Evolutionary conservation across 92 coral and sea anemone genomes (phyloP).

Genomic region (Epizoanthus stellaris): DNA sequence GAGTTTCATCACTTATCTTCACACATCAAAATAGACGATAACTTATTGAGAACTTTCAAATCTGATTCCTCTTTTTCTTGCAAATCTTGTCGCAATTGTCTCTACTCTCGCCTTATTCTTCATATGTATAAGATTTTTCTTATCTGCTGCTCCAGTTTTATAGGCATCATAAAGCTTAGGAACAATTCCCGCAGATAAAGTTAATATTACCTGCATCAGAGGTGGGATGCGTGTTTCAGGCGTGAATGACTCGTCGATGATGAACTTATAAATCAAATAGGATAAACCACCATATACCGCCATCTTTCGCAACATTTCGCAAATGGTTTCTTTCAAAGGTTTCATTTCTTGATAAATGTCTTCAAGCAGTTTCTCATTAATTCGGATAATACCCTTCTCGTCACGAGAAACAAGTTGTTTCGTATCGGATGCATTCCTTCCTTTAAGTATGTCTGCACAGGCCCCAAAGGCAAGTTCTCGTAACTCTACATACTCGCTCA

Average conservation of each 20-base stretch:
- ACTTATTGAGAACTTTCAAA: no score
- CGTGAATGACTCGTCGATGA: not conserved
- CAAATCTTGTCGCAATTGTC: not conserved
- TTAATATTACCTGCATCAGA: not conserved
- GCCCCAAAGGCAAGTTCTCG: not conserved
- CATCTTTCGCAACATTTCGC: not conserved
- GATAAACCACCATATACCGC: not conserved
- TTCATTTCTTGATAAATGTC: not conserved
- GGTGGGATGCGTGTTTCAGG: not conserved
- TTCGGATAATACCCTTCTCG: not conserved
- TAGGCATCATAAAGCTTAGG: not conserved
- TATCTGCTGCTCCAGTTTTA: conserved; percentile 3
- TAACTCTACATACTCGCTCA: not conserved
- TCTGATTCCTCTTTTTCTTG: no score
- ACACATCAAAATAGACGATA: no score
- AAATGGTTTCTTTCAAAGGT: not conserved
- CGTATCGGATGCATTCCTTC: not conserved
- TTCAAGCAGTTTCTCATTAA: not conserved
- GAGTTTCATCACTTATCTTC: no score
- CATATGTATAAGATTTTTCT: not conserved
- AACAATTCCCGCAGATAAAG: not conserved
- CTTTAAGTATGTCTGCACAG: not conserved
- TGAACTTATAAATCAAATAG: not conserved
- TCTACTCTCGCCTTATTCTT: not conserved
- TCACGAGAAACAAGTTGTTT: not conserved